phyloP scores from a whole-genome alignment of 2,113 vertebrate species.

The Coregonus clupeaformis region DNA sequence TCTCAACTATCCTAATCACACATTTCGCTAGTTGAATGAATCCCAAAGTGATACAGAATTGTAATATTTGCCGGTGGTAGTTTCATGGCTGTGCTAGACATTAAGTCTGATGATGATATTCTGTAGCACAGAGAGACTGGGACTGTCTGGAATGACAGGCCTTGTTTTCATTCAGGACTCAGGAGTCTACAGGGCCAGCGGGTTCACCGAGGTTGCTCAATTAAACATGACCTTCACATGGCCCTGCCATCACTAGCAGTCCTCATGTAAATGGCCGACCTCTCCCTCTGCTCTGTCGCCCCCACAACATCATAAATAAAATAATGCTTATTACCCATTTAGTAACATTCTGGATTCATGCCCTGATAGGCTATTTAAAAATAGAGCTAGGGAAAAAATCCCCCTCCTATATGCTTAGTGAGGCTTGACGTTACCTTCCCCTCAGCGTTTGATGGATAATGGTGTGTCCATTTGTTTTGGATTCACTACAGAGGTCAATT shows the following conservation, averaged over 20 bases:
- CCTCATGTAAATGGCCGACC: constrained; percentile 89
- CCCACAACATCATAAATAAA: constrained; percentile 85
- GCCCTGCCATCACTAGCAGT: constrained; percentile 83
- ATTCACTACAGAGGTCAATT: not conserved
- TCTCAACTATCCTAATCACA: not conserved
- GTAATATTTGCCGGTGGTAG: not conserved
- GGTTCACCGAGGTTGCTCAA: constrained; percentile 60
- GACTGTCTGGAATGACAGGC: not conserved
- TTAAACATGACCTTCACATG: constrained; percentile 88
- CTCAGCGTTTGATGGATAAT: not conserved
- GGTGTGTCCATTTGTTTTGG: constrained; percentile 1
- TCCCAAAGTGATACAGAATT: constrained; percentile 17
- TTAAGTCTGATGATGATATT: not conserved
- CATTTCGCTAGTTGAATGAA: constrained; percentile 9
- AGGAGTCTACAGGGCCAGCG: constrained; percentile 11
- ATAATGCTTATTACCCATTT: constrained; percentile 86
- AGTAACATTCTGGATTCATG: constrained; percentile 78
- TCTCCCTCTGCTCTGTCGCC: constrained; percentile 52
- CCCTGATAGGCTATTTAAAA: constrained; percentile 75
- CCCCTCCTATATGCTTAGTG: not conserved
- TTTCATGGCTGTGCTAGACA: not conserved
- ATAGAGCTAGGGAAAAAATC: not conserved
- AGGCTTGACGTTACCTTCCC: not conserved
- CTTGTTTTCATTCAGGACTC: not conserved
- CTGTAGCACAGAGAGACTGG: not conserved